Evolutionary conservation across 2,797 vertebrate species (phyloP).

Genomic region (Brachyalestes nurse): DNA sequence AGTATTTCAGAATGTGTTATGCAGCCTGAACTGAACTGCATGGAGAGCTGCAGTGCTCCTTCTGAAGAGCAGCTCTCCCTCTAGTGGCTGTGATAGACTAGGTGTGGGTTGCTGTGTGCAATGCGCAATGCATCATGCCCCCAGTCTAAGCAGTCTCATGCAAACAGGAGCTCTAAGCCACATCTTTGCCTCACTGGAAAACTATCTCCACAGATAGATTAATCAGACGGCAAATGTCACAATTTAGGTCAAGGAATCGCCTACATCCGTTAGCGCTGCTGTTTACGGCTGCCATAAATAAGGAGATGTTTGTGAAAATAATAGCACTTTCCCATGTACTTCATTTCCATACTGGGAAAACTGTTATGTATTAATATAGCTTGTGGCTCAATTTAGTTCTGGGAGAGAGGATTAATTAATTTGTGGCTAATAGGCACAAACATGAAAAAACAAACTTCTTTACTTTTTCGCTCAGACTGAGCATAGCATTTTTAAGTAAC

Average conservation of each 20-base stretch:
- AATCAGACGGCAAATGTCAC: slow-evolving; percentile 9
- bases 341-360: slow-evolving; percentile 80
- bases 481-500: slow-evolving; percentile 80
- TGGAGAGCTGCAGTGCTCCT: slow-evolving; percentile 3
- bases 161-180: slow-evolving; percentile 10
- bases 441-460: slow-evolving; percentile 86
- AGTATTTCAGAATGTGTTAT: slow-evolving; percentile 44
- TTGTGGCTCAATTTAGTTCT: slow-evolving; percentile 80
- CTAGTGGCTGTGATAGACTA: slow-evolving; percentile 72
- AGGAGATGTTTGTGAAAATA: slow-evolving; percentile 84
- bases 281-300: slow-evolving; percentile 67
- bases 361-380: slow-evolving; percentile 80
- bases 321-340: slow-evolving; percentile 72
- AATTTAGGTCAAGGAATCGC: slow-evolving; percentile 57
- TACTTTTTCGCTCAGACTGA: slow-evolving; percentile 80
- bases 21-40: slow-evolving; percentile 34
- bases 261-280: slow-evolving; percentile 52
- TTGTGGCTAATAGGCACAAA: slow-evolving; percentile 89
- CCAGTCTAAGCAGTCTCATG: neutral
- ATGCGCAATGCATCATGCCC: neutral
- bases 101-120: slow-evolving; percentile 23
- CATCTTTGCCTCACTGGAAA: slow-evolving; percentile 21
- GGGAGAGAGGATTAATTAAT: slow-evolving; percentile 84
- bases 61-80: slow-evolving; percentile 71
- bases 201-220: slow-evolving; percentile 13